Evolutionary conservation across 37 sponge, comb jelly and placozoan species (phyloP).

Genomic region (Lycopodina hypogea): DNA sequence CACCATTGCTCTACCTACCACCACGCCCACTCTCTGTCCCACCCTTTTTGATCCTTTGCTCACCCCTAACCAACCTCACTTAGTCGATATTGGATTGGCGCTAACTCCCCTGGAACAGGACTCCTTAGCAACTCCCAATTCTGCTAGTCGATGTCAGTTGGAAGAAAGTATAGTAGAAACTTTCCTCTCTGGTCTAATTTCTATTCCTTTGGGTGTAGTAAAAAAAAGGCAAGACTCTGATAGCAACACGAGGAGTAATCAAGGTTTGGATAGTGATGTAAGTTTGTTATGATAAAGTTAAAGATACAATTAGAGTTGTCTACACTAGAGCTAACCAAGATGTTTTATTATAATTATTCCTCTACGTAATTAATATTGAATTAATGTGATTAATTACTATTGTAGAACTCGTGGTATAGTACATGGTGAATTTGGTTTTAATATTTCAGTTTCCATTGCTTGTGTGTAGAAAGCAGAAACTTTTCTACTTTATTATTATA

Average conservation of each 20-base stretch:
- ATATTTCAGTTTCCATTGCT: too few species aligned
- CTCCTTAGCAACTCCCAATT: neutral
- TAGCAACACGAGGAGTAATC: neutral
- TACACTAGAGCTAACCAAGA: neutral
- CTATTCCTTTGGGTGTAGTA: neutral
- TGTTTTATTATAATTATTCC: neutral
- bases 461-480: too few species aligned
- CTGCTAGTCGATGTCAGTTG: neutral
- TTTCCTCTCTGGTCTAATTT: neutral
- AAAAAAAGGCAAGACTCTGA: too few species aligned
- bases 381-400: too few species aligned
- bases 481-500: too few species aligned
- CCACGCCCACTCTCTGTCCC: neutral
- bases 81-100: conserved; percentile 2
- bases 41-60: neutral
- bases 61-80: neutral
- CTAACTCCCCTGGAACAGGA: neutral
- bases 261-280: conserved; percentile 11
- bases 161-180: neutral
- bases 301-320: neutral
- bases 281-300: neutral
- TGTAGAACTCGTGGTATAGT: too few species aligned
- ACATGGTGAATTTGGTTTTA: too few species aligned
- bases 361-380: too few species aligned
- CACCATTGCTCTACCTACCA: neutral